A percentile compares a stretch with the other conserved stretches of the same genome.
These are phyloP conservation scores for Acrocephalus kingi DNA, from an alignment of 2,113 vertebrate genomes.

Conservation along the genomic window DNA sequence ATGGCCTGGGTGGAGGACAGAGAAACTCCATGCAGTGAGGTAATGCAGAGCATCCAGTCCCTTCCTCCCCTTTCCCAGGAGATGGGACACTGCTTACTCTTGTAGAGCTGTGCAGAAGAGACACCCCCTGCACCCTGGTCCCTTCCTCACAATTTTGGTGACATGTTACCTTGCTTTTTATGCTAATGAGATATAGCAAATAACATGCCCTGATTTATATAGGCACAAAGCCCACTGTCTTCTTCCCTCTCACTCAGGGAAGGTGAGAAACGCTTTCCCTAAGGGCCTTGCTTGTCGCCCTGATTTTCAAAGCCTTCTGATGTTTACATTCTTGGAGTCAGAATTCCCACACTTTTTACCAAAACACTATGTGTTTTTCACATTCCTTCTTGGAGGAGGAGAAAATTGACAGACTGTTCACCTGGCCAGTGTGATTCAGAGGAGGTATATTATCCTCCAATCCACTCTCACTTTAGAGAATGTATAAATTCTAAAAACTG, in stretches of 20 bases:
- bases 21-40: fast-evolving
- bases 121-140: not conserved
- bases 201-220: not conserved
- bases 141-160: not conserved
- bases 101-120: not conserved
- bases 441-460: too few species aligned
- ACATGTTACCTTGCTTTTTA: not conserved
- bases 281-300: not conserved
- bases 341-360: too few species aligned
- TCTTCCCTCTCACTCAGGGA: not conserved
- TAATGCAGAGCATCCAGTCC: not conserved
- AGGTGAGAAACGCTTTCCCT: not conserved
- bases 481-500: too few species aligned
- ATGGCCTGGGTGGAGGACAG: fast-evolving
- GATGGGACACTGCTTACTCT: not conserved
- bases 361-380: too few species aligned
- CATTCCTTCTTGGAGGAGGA: too few species aligned
- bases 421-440: too few species aligned
- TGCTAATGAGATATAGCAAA: not conserved
- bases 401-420: too few species aligned
- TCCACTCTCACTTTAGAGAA: too few species aligned
- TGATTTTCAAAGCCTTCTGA: too few species aligned
- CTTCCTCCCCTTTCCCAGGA: not conserved
- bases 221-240: not conserved
- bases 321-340: too few species aligned